Conservation (phyloP, 2,888 invertebrate genomes). For the Phragmatobia fuliginosa region DNA sequence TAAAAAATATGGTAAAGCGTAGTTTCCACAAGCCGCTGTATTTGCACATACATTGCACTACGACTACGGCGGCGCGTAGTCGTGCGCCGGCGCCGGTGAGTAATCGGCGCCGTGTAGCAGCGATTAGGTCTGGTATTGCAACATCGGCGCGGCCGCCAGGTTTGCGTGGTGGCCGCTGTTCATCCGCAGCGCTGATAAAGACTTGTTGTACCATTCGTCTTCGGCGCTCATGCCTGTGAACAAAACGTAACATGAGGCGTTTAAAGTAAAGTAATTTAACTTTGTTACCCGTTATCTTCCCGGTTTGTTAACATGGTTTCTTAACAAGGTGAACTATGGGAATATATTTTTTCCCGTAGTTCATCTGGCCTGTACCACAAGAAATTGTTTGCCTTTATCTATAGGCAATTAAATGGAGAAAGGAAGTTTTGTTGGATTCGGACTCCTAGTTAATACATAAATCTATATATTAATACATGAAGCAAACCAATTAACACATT, state of each 20-base stretch:
- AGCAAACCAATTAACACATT: too few relatives aligned
- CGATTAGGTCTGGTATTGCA: constrained; percentile 99
- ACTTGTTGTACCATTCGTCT: constrained; percentile 99
- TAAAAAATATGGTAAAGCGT: constrained; percentile 23
- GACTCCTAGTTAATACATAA: too few relatives aligned
- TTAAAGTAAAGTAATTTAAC: neutral
- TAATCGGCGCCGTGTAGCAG: constrained; percentile 85
- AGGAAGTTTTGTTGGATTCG: too few relatives aligned
- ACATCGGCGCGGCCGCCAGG: constrained; percentile 97
- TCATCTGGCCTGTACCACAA: too few relatives aligned
- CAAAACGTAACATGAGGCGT: constrained; percentile 8
- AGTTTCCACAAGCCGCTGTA: constrained; percentile 42
- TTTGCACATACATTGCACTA: constrained; percentile 32
- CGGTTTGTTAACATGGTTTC: neutral
- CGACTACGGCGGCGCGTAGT: constrained; percentile 79
- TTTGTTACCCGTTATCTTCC: too few relatives aligned
- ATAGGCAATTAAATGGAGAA: too few relatives aligned
- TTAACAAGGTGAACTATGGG: too few relatives aligned
- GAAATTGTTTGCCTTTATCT: too few relatives aligned
- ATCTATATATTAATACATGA: too few relatives aligned
- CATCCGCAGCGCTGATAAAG: constrained; percentile 98
- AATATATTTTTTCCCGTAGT: too few relatives aligned
- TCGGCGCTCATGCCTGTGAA: constrained; percentile 95
- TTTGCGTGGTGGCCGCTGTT: constrained; percentile 98
- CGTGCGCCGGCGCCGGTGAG: constrained; percentile 82